phyloP scores from a whole-genome alignment of 2,113 vertebrate genomes.

The Cardinalis cardinalis region DNA sequence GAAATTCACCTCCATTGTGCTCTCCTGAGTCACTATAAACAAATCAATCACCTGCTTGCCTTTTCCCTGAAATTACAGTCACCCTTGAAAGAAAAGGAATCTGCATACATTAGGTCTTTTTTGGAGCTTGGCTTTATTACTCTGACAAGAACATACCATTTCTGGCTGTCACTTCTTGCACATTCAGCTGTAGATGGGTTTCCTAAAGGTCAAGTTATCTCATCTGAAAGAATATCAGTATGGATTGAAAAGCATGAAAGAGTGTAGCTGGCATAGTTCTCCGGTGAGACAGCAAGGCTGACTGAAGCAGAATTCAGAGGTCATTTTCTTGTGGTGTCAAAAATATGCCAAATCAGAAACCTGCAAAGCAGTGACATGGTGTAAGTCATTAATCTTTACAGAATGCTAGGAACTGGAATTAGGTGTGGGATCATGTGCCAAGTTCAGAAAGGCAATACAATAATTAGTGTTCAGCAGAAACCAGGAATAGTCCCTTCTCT shows the following conservation, averaged over 20 bases:
- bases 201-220: slow-evolving; percentile 38
- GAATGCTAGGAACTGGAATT: neutral
- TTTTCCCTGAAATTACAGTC: slow-evolving; percentile 27
- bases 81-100: neutral
- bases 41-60: neutral
- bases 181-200: neutral
- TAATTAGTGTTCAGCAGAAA: neutral
- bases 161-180: slow-evolving; percentile 9
- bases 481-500: neutral
- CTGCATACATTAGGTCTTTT: neutral
- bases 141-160: neutral
- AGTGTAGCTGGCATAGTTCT: neutral
- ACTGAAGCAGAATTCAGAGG: slow-evolving; percentile 27
- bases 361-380: neutral
- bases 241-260: neutral
- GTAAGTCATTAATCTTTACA: neutral
- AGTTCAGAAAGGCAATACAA: neutral
- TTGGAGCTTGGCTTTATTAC: neutral
- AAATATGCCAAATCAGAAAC: neutral
- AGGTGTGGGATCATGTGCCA: neutral
- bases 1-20: neutral
- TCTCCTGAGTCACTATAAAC: neutral
- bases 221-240: neutral
- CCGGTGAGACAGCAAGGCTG: neutral
- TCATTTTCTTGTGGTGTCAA: slow-evolving; percentile 1